These are phyloP conservation scores for Guaruba guarouba DNA, from an alignment of 2,113 vertebrate genomes.

Conservation along the genomic window DNA sequence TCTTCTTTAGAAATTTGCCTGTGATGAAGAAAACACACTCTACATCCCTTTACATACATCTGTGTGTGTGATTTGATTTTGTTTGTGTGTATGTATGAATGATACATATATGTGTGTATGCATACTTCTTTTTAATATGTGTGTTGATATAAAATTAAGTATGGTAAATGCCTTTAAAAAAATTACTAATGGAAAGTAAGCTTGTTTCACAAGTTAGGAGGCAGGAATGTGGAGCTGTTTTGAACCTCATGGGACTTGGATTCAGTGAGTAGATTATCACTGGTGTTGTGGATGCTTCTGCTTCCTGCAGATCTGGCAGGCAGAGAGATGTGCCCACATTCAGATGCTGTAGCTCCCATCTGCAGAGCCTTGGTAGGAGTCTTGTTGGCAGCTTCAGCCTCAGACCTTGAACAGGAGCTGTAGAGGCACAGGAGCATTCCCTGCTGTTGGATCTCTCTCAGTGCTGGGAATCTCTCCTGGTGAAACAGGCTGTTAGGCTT, in stretches of 20 bases:
- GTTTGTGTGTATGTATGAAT: neutral
- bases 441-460: neutral
- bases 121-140: neutral
- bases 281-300: neutral
- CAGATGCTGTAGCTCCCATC: neutral
- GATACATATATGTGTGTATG: neutral
- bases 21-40: neutral
- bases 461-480: neutral
- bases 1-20: neutral
- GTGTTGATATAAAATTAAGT: neutral
- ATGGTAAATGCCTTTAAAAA: neutral
- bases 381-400: neutral
- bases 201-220: neutral
- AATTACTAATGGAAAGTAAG: neutral
- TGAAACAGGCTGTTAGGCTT: neutral
- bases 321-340: neutral
- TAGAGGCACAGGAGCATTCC: neutral
- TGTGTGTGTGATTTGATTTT: neutral
- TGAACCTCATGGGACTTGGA: neutral
- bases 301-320: neutral
- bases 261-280: neutral
- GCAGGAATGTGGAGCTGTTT: neutral
- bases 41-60: neutral
- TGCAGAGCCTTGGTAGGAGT: neutral
- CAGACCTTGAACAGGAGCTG: fast-evolving